Percentiles rank a stretch among this genome's conserved stretches.
These are phyloP conservation scores for Clarias fuscus DNA, from an alignment of 2,797 vertebrate genomes.

Conservation along the genomic window DNA sequence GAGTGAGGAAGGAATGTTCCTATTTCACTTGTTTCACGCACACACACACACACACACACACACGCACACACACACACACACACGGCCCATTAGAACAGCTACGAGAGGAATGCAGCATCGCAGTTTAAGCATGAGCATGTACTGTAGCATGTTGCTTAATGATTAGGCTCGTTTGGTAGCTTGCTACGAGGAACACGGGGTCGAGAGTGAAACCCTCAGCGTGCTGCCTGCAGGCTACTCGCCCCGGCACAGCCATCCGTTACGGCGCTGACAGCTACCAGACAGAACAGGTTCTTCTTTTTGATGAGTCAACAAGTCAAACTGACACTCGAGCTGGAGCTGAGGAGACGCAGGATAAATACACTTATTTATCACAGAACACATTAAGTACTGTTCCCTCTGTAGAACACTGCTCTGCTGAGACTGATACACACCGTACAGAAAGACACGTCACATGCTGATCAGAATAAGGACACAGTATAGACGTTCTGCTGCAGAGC, in stretches of 20 bases:
- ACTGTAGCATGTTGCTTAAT: constrained; percentile 45
- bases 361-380: constrained; percentile 46
- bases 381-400: constrained; percentile 26
- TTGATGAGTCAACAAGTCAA: constrained; percentile 57
- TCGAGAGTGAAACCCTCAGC: not conserved
- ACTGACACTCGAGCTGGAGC: constrained; percentile 43
- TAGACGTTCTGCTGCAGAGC: not conserved
- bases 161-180: constrained; percentile 13
- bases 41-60: constrained; percentile 42
- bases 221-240: constrained; percentile 31
- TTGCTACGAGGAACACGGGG: not conserved
- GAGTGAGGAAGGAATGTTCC: constrained; percentile 92
- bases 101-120: constrained; percentile 68
- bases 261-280: constrained; percentile 50
- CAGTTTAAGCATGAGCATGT: constrained; percentile 43
- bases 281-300: constrained; percentile 54
- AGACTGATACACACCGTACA: constrained; percentile 20
- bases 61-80: constrained; percentile 21
- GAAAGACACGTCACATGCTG: constrained; percentile 18
- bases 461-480: not conserved
- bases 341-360: constrained; percentile 38
- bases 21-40: constrained; percentile 67
- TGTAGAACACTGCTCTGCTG: constrained; percentile 7
- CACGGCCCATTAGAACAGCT: constrained; percentile 45
- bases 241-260: constrained; percentile 22